A percentile compares a stretch with the other conserved stretches of the same genome.
phyloP scores from a whole-genome alignment of 2,888 invertebrate genomes.

The Leptopilina syphax region DNA sequence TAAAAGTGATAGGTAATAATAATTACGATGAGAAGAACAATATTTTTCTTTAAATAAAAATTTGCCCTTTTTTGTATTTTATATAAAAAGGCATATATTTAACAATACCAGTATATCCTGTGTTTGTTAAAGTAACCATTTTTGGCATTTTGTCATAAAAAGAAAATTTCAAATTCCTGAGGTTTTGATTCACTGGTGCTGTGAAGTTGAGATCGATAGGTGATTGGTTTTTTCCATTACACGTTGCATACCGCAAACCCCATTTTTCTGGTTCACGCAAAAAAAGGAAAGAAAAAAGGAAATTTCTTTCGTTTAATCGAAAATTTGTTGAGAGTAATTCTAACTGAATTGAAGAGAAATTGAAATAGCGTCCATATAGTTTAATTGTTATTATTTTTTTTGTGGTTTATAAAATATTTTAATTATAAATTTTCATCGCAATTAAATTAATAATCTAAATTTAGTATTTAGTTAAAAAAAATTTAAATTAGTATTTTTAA shows the following conservation, averaged over 20 bases:
- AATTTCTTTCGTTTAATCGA: no score
- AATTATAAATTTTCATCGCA: no score
- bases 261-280: not conserved
- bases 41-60: no score
- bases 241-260: not conserved
- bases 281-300: not conserved
- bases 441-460: no score
- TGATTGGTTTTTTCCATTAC: conserved; percentile 17
- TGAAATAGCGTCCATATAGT: no score
- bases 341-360: not conserved
- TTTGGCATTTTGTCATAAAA: not conserved
- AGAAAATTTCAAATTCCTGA: conserved; percentile 3
- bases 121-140: not conserved
- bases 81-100: not conserved
- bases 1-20: no score
- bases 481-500: no score
- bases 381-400: no score
- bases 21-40: no score
- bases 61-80: no score
- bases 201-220: conserved; percentile 11
- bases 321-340: not conserved
- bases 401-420: no score
- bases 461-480: no score
- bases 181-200: not conserved
- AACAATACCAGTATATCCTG: conserved; percentile 4